A percentile compares a stretch with the other conserved stretches of the same genome.
Evolutionary conservation across 2,113 vertebrate genomes (phyloP).

Genomic region (Notechis scutatus): DNA sequence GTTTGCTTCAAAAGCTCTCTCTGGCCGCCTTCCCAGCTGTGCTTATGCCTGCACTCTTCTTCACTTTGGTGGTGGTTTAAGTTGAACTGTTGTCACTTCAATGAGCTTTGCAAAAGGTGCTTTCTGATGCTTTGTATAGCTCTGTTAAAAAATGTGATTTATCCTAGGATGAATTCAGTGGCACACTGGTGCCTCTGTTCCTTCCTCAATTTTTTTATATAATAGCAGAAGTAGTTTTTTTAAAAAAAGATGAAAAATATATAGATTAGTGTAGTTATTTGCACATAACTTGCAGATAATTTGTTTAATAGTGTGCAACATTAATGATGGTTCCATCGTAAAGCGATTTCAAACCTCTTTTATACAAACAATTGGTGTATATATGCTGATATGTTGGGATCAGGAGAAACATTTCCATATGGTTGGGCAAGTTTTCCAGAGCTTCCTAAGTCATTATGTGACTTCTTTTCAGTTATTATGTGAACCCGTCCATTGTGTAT

Average conservation of each 20-base stretch:
- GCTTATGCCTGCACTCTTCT: not conserved
- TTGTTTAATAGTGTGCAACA: not conserved
- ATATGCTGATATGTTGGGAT: not conserved
- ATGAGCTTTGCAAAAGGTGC: not conserved
- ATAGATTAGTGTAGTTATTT: not conserved
- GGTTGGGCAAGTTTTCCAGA: not conserved
- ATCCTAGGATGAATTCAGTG: not conserved
- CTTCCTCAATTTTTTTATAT: not conserved
- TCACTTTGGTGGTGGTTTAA: not conserved
- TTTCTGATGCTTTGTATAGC: not conserved
- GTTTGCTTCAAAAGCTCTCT: not conserved
- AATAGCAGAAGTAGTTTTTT: not conserved
- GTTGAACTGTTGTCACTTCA: not conserved
- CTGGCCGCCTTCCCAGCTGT: not conserved
- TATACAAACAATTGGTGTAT: not conserved
- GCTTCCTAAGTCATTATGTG: not conserved
- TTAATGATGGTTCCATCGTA: not conserved
- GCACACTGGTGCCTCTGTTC: not conserved
- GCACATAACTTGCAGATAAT: not conserved
- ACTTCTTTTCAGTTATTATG: not conserved
- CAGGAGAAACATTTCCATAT: not conserved
- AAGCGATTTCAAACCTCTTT: not conserved
- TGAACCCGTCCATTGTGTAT: not conserved
- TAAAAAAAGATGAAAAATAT: not conserved
- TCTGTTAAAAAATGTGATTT: not conserved